Evolutionary conservation across 2,113 vertebrate genomes (phyloP).

Genomic region (Telmatochromis brachygnathus): DNA sequence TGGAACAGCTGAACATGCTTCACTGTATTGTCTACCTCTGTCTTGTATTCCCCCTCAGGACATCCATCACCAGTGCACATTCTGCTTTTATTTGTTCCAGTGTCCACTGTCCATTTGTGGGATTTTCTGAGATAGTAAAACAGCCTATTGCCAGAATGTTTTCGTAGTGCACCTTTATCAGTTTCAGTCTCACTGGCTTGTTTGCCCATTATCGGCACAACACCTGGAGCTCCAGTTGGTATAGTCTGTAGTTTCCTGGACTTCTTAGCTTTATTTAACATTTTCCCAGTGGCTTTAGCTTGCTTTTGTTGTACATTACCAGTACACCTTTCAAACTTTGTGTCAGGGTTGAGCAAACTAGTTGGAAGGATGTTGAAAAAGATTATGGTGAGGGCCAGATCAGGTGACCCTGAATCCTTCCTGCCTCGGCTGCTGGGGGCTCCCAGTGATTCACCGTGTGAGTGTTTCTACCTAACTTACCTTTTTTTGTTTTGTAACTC

Average conservation of each 20-base stretch:
- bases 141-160: not conserved
- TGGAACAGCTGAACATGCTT: not conserved
- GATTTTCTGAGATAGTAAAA: not conserved
- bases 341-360: not conserved
- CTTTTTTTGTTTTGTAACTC: not conserved
- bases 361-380: not conserved
- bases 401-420: not conserved
- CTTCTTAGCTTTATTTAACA: not conserved
- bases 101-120: not conserved
- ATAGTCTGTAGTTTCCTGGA: not conserved
- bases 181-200: not conserved
- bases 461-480: not conserved
- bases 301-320: not conserved
- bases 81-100: not conserved
- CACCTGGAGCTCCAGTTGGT: not conserved
- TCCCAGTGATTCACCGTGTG: not conserved
- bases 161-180: not conserved
- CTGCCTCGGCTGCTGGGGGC: not conserved
- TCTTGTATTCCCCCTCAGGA: not conserved
- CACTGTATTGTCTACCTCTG: not conserved
- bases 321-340: not conserved
- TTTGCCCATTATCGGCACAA: not conserved
- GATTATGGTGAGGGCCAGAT: accelerated
- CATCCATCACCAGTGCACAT: not conserved
- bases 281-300: not conserved